phyloP scores from a whole-genome alignment of 2,797 vertebrate species.

The Graptemys geographica region DNA sequence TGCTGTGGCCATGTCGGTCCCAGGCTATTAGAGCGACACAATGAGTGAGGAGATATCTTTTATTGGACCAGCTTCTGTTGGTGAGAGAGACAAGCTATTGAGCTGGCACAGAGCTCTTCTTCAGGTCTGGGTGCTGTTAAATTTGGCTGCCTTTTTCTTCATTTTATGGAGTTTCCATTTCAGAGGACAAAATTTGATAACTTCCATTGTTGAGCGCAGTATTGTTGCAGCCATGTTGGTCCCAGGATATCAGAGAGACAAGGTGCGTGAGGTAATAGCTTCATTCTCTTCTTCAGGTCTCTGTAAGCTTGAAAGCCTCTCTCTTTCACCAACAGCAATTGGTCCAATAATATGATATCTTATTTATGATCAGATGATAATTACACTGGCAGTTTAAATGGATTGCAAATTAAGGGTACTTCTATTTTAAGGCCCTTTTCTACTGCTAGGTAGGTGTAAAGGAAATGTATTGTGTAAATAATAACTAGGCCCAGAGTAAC shows the following conservation, averaged over 20 bases:
- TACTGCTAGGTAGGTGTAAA: not conserved
- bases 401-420: not conserved
- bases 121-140: not conserved
- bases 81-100: not conserved
- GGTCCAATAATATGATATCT: too few relatives aligned
- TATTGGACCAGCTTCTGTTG: not conserved
- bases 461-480: not conserved
- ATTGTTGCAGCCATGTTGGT: too few relatives aligned
- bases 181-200: not conserved
- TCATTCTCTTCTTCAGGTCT: too few relatives aligned
- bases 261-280: too few relatives aligned
- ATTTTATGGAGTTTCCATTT: not conserved
- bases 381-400: not conserved
- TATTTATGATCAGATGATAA: not conserved
- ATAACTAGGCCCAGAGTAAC: not conserved
- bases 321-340: too few relatives aligned
- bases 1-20: not conserved
- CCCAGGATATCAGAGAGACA: too few relatives aligned
- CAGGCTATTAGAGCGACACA: not conserved
- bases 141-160: not conserved
- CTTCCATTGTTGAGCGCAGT: not conserved
- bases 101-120: too few relatives aligned
- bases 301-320: too few relatives aligned
- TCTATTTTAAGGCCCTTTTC: not conserved
- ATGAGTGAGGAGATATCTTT: not conserved